These are phyloP conservation scores for Perccottus glenii DNA, from an alignment of 2,113 vertebrate species.

Conservation along the genomic window DNA sequence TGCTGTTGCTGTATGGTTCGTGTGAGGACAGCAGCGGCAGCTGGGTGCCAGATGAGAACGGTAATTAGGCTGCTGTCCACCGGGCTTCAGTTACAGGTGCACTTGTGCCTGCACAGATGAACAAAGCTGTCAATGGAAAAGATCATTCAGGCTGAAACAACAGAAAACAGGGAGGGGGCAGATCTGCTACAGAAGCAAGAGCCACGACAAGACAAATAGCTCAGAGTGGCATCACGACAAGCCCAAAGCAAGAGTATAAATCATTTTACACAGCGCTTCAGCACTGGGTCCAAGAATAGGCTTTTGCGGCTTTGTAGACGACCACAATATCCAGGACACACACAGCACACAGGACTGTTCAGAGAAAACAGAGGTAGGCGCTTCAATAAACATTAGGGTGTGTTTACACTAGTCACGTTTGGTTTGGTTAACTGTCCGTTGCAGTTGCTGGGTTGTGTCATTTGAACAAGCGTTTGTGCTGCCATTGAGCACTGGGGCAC, in stretches of 20 bases:
- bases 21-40: constrained; percentile 61
- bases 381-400: too few relatives aligned
- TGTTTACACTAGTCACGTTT: too few relatives aligned
- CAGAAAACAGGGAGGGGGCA: constrained; percentile 41
- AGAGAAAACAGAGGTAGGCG: too few relatives aligned
- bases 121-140: constrained; percentile 71
- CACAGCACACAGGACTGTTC: not conserved
- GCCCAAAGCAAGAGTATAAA: constrained; percentile 54
- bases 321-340: not conserved
- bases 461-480: too few relatives aligned
- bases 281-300: constrained; percentile 27
- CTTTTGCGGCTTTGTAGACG: constrained; percentile 11
- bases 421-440: too few relatives aligned
- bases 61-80: constrained; percentile 72
- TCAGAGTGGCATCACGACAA: constrained; percentile 64
- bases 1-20: constrained; percentile 47
- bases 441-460: too few relatives aligned
- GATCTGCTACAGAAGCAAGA: constrained; percentile 33
- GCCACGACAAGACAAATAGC: constrained; percentile 65
- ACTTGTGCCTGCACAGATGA: constrained; percentile 62
- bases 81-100: constrained; percentile 73
- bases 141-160: constrained; percentile 74
- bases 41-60: constrained; percentile 69
- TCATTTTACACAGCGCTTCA: constrained; percentile 51
- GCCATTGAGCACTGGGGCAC: too few relatives aligned